These are phyloP conservation scores for Clinocottus analis DNA, from an alignment of 2,113 vertebrate species.

Conservation along the genomic window DNA sequence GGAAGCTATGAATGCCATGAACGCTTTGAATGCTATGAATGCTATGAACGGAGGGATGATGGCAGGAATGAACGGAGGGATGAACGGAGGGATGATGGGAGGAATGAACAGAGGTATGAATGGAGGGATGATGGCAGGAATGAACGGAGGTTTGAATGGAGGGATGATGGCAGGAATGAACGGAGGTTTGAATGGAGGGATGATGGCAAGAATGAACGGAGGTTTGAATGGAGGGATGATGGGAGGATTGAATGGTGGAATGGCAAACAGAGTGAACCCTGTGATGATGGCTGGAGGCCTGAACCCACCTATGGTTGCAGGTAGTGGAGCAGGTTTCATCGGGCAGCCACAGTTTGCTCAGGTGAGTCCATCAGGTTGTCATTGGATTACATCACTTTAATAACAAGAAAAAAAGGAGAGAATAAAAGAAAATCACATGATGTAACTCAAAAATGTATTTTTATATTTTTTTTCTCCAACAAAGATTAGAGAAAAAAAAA, in stretches of 20 bases:
- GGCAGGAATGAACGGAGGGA: slow-evolving; percentile 55
- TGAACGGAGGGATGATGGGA: slow-evolving; percentile 35
- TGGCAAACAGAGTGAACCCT: slow-evolving; percentile 48
- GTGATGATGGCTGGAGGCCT: slow-evolving; percentile 60
- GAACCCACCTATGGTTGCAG: slow-evolving; percentile 51
- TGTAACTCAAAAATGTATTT: too few relatives aligned
- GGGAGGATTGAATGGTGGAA: slow-evolving; percentile 25
- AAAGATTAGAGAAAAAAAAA: background rate
- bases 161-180: slow-evolving; percentile 63
- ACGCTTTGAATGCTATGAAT: slow-evolving; percentile 59
- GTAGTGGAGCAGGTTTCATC: slow-evolving; percentile 55
- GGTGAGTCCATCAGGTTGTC: slow-evolving; percentile 53
- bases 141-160: slow-evolving; percentile 30
- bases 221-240: slow-evolving; percentile 46
- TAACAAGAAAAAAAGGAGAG: background rate
- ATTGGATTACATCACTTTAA: background rate
- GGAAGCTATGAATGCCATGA: slow-evolving; percentile 62
- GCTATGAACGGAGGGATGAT: slow-evolving; percentile 39
- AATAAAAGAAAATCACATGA: too few relatives aligned
- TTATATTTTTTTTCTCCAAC: too few relatives aligned
- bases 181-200: slow-evolving; percentile 27
- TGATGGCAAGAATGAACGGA: slow-evolving; percentile 19
- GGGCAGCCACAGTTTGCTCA: slow-evolving; percentile 72
- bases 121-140: slow-evolving; percentile 14
- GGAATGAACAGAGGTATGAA: slow-evolving; percentile 31